phyloP scores from a whole-genome alignment of 2,113 vertebrate species.

The Nothoprocta perdicaria region DNA sequence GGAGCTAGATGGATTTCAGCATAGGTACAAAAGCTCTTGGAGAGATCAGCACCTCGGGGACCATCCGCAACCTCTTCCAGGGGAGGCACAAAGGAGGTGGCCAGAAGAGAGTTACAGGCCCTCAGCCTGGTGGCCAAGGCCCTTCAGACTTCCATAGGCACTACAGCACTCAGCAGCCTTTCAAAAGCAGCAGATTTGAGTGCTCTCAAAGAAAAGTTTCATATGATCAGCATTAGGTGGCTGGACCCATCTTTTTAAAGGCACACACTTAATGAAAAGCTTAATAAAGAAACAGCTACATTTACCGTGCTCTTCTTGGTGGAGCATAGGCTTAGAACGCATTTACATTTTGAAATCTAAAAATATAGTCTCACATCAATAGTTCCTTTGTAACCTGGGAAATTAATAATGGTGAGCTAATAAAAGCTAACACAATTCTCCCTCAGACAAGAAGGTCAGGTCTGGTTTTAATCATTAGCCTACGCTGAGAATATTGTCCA shows the following conservation, averaged over 20 bases:
- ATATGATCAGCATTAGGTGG: not conserved
- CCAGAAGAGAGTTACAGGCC: rapidly evolving
- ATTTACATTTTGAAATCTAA: not conserved
- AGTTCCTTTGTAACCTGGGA: conserved; percentile 12
- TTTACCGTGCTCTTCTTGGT: rapidly evolving
- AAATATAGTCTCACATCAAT: not conserved
- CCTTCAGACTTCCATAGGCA: not conserved
- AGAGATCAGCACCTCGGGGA: not conserved
- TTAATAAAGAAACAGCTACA: not conserved
- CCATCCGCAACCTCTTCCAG: not conserved
- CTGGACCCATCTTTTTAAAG: not conserved
- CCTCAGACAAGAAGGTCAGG: not conserved
- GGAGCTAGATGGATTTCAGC: not conserved
- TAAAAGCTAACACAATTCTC: conserved; percentile 13
- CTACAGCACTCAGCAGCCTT: rapidly evolving
- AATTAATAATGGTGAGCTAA: conserved; percentile 19
- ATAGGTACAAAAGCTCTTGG: not conserved
- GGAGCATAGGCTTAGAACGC: not conserved
- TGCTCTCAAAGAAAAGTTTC: not conserved
- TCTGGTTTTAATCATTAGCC: conserved; percentile 34
- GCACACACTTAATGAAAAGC: not conserved
- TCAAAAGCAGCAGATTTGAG: not conserved
- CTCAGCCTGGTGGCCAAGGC: not conserved
- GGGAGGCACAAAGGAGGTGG: not conserved
- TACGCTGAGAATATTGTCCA: not conserved